Evolutionary conservation across 2,888 invertebrate species (phyloP).

Genomic region (Tillus elongatus): DNA sequence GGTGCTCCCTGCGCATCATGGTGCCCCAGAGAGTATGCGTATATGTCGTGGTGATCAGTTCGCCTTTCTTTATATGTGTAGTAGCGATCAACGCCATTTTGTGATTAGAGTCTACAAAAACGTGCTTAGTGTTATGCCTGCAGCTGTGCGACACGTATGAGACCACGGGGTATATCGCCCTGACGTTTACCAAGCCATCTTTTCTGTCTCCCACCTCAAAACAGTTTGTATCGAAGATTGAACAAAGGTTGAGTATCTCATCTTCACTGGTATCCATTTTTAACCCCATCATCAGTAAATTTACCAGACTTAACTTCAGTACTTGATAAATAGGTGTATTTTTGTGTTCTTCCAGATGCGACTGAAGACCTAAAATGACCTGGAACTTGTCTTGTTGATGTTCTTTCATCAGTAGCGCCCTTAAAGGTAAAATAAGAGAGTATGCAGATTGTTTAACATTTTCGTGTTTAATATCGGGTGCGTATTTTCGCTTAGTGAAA

Average conservation of each 20-base stretch:
- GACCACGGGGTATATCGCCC: constrained; percentile 55
- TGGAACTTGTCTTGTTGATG: constrained; percentile 47
- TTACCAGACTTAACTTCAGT: constrained; percentile 52
- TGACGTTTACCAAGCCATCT: constrained; percentile 43
- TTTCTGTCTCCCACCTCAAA: constrained; percentile 54
- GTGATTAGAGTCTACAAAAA: constrained; percentile 50
- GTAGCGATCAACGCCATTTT: constrained; percentile 55
- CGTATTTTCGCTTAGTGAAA: constrained; percentile 50
- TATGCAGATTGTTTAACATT: constrained; percentile 52
- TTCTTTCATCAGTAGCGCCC: constrained; percentile 52
- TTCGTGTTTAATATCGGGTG: constrained; percentile 47
- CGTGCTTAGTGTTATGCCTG: constrained; percentile 59
- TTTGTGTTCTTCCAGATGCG: constrained; percentile 53
- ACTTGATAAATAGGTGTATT: constrained; percentile 52
- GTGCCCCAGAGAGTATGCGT: constrained; percentile 62
- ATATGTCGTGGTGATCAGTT: constrained; percentile 56
- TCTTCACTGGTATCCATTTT: constrained; percentile 48
- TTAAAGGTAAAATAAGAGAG: constrained; percentile 56
- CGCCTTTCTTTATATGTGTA: constrained; percentile 55
- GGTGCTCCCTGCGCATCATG: constrained; percentile 48
- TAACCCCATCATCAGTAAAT: constrained; percentile 52
- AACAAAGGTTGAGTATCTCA: constrained; percentile 53
- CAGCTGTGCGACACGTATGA: constrained; percentile 65
- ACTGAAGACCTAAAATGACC: constrained; percentile 46
- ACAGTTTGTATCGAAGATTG: constrained; percentile 63